phyloP scores from a whole-genome alignment of 2,113 vertebrate genomes.

The Onychostruthus taczanowskii region DNA sequence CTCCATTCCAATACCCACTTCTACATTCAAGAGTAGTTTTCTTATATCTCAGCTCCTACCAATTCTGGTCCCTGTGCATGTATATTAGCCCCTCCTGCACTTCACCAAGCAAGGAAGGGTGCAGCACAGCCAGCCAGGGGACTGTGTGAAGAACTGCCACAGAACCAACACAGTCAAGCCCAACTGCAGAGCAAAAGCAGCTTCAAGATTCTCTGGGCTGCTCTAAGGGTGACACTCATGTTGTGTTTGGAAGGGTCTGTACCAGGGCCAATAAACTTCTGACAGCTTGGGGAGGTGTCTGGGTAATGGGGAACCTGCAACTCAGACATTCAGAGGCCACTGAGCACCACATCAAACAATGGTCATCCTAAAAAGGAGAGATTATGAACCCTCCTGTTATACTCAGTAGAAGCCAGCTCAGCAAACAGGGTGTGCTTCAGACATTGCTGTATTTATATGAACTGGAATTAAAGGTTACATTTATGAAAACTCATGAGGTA shows the following conservation, averaged over 20 bases:
- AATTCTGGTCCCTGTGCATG: neutral
- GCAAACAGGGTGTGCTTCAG: neutral
- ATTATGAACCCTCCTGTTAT: neutral
- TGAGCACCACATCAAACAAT: neutral
- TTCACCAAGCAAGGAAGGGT: neutral
- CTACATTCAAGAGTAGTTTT: neutral
- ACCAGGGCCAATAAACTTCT: neutral
- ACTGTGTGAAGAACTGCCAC: neutral
- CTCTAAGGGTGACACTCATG: neutral
- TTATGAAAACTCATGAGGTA: neutral
- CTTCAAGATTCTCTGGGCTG: accelerated
- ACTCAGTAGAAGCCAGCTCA: neutral
- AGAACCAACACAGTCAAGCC: neutral
- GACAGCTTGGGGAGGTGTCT: neutral
- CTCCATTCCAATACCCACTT: neutral
- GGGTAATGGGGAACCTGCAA: neutral
- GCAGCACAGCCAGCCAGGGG: neutral
- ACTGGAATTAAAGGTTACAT: neutral
- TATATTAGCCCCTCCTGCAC: accelerated
- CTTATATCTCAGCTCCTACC: neutral
- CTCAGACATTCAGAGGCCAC: neutral
- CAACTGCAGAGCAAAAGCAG: neutral
- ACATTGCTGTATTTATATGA: neutral
- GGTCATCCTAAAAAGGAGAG: neutral
- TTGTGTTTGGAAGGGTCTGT: neutral